Base-by-base conservation (phyloP, 2,113 vertebrate genomes). In the Oenanthe melanoleuca region DNA sequence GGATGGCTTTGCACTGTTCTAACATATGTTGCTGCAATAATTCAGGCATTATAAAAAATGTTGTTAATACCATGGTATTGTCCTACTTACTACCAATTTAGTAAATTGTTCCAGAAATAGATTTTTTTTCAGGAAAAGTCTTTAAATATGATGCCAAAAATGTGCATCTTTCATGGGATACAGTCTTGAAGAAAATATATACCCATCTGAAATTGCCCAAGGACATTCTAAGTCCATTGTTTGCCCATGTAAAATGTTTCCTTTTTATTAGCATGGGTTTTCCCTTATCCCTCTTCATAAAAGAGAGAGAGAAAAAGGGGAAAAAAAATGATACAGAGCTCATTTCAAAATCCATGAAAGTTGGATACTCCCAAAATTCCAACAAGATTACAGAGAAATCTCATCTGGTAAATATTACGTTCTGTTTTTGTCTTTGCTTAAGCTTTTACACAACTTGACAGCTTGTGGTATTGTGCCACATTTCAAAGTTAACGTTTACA, bases 341-440 rank as follows among this genome's bases (percentile, higher is more conserved):
- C 95, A 97, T 98, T 98, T 98, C 97, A 96, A 98, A 98, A 98
- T 98, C 97, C 96, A 98, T 95, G 97, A 98, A 98, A 98, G 97
- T 95, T 98, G 98, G 98, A 98, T 98, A 97, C 98, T 98, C 97
- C 98, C 97, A 97, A 97, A 98, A 98, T 98, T 98, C 98, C 98
- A 97, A 95, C 95, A 98, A 98, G 98, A 98, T 98, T 98, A 98
- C 98, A 98, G 97, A 97, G 81, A 97, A 98, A 97, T 97, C 97
- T 98, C 98, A 98, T 98, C 98, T 98, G 98, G 98, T 98, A 98
- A 98, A 98, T 98, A 98, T 99, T 99, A 98, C 66, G 50, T 97
- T 98, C 97, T 98, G 98, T 97, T 98, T 98, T 98, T 98, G 98
- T 98, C 98, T 98, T 97, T 95, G 95, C 97, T 98, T 96, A 97